These are phyloP conservation scores for Euphonia xanthogaster DNA, from an alignment of 2,797 vertebrate genomes.

Conservation along the genomic window DNA sequence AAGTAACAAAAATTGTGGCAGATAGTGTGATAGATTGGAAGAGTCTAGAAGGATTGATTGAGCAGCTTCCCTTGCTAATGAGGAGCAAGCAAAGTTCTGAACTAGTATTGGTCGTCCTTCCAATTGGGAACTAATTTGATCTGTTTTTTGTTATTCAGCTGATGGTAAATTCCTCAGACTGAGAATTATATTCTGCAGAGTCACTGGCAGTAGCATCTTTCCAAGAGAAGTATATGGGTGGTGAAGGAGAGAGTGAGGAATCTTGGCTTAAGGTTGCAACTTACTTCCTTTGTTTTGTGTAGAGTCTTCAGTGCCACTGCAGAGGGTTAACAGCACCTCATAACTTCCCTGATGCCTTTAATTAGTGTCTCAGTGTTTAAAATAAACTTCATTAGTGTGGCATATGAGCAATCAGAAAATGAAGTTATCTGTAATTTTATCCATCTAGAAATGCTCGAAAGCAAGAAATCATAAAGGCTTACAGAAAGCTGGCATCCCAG, in stretches of 20 bases:
- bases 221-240: neutral
- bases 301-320: neutral
- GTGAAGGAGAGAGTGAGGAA: neutral
- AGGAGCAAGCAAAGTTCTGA: neutral
- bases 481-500: conserved; percentile 93
- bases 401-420: neutral
- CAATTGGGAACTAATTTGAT: fast-evolving
- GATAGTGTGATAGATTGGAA: neutral
- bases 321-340: neutral
- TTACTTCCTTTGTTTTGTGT: neutral
- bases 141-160: neutral
- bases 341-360: neutral
- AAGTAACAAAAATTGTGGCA: neutral
- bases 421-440: neutral
- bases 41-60: neutral
- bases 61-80: neutral
- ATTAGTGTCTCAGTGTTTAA: neutral
- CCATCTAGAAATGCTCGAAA: conserved; percentile 90
- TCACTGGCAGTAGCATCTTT: neutral
- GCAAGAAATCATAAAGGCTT: conserved; percentile 97
- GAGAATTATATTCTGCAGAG: neutral
- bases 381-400: neutral
- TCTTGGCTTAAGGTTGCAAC: neutral
- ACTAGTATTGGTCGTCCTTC: neutral
- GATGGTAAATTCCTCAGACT: neutral